Evolutionary conservation across 2,888 invertebrate genomes (phyloP), one percentile per base, ranked within the genome.

Genomic region (Oscheius sp.): DNA sequence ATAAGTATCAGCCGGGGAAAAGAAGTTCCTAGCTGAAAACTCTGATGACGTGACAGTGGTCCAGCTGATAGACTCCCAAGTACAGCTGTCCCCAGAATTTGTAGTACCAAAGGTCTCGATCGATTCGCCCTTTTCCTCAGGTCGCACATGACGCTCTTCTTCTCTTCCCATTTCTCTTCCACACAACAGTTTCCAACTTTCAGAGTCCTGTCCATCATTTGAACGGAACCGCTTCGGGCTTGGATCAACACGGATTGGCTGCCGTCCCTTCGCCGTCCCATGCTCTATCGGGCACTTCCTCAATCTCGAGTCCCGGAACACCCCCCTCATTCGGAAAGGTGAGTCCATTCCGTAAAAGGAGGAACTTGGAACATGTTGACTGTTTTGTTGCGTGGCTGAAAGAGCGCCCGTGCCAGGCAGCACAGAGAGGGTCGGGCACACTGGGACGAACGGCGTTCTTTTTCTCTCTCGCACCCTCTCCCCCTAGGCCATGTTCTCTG

Each of bases 371-470:
- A 55, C 29, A 55, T 55, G 55, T 55, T 68, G 51, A 42, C 42
- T 68, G 53, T 55, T 55, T 63, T 68, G 68, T 68, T 68, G 68
- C 68, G 63, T 47, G 42, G 33, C 4, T 47, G 63, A 29, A 53
- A 11, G 53, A 29, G 53, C 4, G 13, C n/a, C 63, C 63, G 63
- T 63, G 50, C 48, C 63, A 48, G 48, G 63, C 63, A n/a, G 47
- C n/a, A 47, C 35, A 33, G 42, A 11, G 71, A 21, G 21, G 21
- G 21, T 21, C 21, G 21, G 21, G 21, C 21, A 21, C 33, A 71
- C 60, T 42, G 42, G 50, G 63, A 11, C 68, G 70, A 70, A 70
- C 70, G 70, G 47, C 70, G 70, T 70, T 70, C 70, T 37, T 21
- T 37, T 60, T 68, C 68, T 68, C n/a, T 68, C n/a, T 21, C 32